These are phyloP conservation scores for Loris lydekkerianus DNA, from an alignment of 2,797 vertebrate species.

Conservation along the genomic window DNA sequence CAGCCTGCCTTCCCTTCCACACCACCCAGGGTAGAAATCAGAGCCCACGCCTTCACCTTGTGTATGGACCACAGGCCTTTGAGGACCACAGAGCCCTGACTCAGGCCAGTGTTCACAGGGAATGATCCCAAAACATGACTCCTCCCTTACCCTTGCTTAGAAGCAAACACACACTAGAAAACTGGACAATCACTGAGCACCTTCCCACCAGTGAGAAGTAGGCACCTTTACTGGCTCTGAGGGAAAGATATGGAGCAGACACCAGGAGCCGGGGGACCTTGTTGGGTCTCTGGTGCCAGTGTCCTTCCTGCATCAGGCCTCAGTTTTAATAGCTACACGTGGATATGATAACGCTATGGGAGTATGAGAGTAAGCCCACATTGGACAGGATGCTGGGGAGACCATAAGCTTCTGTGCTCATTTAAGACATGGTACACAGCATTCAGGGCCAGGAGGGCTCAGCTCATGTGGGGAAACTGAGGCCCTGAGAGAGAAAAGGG, in stretches of 20 bases:
- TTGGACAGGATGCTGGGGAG: not conserved
- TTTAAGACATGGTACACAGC: not conserved
- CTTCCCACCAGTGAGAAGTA: not conserved
- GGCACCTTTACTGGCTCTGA: not conserved
- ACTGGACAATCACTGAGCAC: not conserved
- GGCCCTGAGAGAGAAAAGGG: not conserved
- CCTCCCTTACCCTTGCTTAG: not conserved
- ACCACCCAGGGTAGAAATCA: not conserved
- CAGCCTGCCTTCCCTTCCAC: not conserved
- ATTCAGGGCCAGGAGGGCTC: not conserved
- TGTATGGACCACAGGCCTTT: not conserved
- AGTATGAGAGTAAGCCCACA: too few species aligned
- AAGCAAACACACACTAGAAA: not conserved
- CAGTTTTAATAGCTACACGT: not conserved
- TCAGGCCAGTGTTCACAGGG: not conserved
- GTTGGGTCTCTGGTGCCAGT: not conserved
- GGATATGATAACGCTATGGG: accelerated
- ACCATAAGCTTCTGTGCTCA: too few species aligned
- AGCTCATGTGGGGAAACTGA: not conserved
- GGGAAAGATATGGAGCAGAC: not conserved
- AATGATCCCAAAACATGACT: not conserved
- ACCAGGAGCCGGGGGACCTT: not conserved
- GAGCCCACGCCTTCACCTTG: not conserved
- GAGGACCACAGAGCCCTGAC: not conserved
- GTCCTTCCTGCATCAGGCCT: not conserved